A percentile compares a stretch with the other conserved stretches of the same genome.
phyloP scores from a whole-genome alignment of 2,797 vertebrate species.

The Pseudocheirus occidentalis region DNA sequence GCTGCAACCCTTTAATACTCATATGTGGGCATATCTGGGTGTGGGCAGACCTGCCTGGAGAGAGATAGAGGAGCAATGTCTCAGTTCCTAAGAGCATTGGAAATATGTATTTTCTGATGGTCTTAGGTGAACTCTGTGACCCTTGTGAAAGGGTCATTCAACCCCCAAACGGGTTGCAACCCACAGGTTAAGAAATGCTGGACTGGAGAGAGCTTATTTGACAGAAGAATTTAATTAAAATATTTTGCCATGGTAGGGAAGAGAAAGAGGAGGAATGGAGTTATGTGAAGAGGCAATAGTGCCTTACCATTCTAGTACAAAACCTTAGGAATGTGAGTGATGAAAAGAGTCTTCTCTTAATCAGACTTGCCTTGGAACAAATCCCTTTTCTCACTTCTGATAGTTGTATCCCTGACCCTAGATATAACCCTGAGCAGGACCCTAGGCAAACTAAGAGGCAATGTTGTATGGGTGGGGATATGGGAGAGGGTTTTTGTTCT shows the following conservation, averaged over 20 bases:
- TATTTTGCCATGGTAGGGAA: background rate
- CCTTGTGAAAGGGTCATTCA: no score
- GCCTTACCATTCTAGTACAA: background rate
- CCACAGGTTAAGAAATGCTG: no score
- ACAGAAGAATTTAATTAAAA: background rate
- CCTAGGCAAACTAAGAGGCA: background rate
- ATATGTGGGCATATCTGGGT: no score
- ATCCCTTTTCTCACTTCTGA: background rate
- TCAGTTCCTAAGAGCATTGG: no score
- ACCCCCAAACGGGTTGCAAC: no score
- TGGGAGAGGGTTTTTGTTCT: background rate
- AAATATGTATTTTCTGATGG: no score
- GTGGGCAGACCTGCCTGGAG: no score
- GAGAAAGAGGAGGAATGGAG: background rate
- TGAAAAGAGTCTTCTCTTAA: background rate
- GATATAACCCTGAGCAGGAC: background rate
- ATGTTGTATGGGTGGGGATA: background rate
- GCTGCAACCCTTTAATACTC: no score
- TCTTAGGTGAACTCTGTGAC: no score
- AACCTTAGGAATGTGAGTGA: background rate
- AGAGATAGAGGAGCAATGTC: no score
- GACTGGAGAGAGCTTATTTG: background rate
- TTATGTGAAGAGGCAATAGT: background rate
- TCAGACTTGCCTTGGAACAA: background rate
- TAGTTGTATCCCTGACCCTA: background rate